These are phyloP conservation scores for Orthosia gracilis DNA, from an alignment of 2,888 invertebrate species.

Conservation along the genomic window DNA sequence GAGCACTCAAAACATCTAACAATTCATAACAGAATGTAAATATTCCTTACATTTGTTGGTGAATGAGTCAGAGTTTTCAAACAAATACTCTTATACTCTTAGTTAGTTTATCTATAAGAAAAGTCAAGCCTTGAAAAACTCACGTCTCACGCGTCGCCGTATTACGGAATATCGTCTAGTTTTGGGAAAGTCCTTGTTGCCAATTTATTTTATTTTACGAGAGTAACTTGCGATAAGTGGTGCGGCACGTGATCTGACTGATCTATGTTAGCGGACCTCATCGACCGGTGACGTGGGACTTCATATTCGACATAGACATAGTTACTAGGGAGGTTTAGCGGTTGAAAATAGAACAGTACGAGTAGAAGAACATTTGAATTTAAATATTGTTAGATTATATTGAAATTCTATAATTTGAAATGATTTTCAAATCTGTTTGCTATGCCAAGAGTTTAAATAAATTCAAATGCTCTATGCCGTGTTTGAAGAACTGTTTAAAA, in stretches of 20 bases:
- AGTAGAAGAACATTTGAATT: not conserved
- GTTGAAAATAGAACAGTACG: not conserved
- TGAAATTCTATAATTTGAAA: too few relatives aligned
- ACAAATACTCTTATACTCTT: not conserved
- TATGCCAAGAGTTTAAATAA: too few relatives aligned
- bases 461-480: too few relatives aligned
- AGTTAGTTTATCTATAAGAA: constrained; percentile 5
- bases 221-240: constrained; percentile 81
- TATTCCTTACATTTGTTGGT: too few relatives aligned
- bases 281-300: constrained; percentile 57
- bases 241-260: constrained; percentile 78
- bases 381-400: too few relatives aligned
- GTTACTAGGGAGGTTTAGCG: not conserved
- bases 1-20: too few relatives aligned
- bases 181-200: constrained; percentile 68
- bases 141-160: constrained; percentile 40
- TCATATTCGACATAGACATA: constrained; percentile 40
- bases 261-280: constrained; percentile 66
- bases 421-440: too few relatives aligned
- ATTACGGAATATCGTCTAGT: constrained; percentile 47
- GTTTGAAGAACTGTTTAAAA: too few relatives aligned
- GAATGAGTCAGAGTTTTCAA: not conserved
- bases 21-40: too few relatives aligned
- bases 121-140: constrained; percentile 26
- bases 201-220: constrained; percentile 86